Conservation (phyloP, 2,888 invertebrate genomes). For the Andrena fulva region DNA sequence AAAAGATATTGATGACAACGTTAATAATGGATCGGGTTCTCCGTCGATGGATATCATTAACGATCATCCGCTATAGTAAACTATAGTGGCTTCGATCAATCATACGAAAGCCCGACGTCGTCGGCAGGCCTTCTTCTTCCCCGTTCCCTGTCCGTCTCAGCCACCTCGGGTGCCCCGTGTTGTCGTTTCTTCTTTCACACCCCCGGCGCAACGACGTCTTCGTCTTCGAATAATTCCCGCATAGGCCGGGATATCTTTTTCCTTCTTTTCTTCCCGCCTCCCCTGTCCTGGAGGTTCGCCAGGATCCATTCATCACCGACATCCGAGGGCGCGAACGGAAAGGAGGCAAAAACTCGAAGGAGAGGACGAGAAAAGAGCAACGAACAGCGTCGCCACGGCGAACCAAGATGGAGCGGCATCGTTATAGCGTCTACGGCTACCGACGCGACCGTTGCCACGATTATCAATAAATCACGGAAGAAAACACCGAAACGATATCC, state of each 20-base stretch:
- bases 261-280: constrained; percentile 68
- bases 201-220: constrained; percentile 63
- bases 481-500: constrained; percentile 50
- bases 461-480: constrained; percentile 59
- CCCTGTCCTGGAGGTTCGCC: constrained; percentile 71
- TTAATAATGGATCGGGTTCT: constrained; percentile 74
- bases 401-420: constrained; percentile 66
- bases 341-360: constrained; percentile 66
- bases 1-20: constrained; percentile 72
- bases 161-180: constrained; percentile 58
- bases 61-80: constrained; percentile 70
- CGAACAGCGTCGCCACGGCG: constrained; percentile 58
- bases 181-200: constrained; percentile 73
- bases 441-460: constrained; percentile 51
- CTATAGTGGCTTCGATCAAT: constrained; percentile 76
- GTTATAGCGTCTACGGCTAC: constrained; percentile 62
- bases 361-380: constrained; percentile 61
- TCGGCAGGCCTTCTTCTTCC: constrained; percentile 71
- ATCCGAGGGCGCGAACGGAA: constrained; percentile 73
- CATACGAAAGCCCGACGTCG: constrained; percentile 76
- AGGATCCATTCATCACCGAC: constrained; percentile 73
- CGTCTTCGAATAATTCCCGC: constrained; percentile 74
- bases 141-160: constrained; percentile 59
- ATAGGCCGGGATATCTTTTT: constrained; percentile 71
- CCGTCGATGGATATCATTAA: constrained; percentile 74